Base-by-base conservation (phyloP, 1,140 invertebrate species). In the Venustaconcha ellipsiformis region DNA sequence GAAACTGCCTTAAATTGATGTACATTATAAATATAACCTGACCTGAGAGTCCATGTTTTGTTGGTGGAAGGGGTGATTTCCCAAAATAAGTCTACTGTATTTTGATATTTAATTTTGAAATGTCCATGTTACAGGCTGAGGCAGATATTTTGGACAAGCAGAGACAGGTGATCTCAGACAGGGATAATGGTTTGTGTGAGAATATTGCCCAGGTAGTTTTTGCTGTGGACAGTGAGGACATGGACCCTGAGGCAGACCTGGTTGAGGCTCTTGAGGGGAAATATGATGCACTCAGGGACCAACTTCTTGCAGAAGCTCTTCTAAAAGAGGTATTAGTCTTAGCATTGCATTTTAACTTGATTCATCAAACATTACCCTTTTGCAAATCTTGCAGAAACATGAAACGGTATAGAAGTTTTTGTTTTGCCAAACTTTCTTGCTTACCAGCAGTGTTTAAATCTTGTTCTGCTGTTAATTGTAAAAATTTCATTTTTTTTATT, bases 271-370 rank as follows among this genome's bases (percentile, higher is more conserved):
- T 88, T 58, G 81, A 87, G 58, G 83, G 82, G 48, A 88, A 88
- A 74, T 87, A 86, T 78, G 84, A 87, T 80, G 87, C 83, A n/a
- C 72, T 88, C 37, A 83, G 78, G 60, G 84, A 87, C 70, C 85
- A 87, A 76, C 80, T 88, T 14, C 70, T 88, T 57, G 78, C 82
- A 37, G 82, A 88, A 62, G 84, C 85, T 64, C 76, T 88, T 1
- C 83, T 87, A 14, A 80, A 80, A 68, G 80, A 86, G 83, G 85
- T 86, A 60, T 48, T 48, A 11, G 37, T 48, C 37, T 48, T 48
- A 48, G 37, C 37, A 48, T n/a, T 48, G 18, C 11, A 62, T 14
- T 56, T 57, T 13, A n/a, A n/a, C 18, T 69, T 17, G 48, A 14
- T 48, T 18, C 14, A 15, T 26, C 20, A 14, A 65, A 23, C 15